Evolutionary conservation across 2,113 vertebrate species (phyloP).

Genomic region (Helogale parvula): DNA sequence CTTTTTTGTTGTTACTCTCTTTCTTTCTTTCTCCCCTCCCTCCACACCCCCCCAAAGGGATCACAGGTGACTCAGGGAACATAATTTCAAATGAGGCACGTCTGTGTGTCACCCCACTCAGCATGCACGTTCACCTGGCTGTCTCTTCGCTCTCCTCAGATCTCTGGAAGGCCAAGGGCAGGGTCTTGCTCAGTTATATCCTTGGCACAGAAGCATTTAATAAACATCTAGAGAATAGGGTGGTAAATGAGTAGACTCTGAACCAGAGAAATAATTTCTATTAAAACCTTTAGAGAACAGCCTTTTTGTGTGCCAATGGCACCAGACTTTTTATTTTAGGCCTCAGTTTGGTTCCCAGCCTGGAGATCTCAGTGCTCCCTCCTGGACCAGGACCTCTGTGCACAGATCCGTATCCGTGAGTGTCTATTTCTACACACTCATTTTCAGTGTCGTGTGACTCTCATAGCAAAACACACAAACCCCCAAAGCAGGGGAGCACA

Average conservation of each 20-base stretch:
- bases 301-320: neutral
- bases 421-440: neutral
- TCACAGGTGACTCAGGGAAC: neutral
- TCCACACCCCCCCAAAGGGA: neutral
- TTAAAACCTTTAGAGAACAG: neutral
- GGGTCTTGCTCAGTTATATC: accelerated
- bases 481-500: neutral
- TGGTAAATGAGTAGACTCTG: neutral
- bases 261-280: neutral
- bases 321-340: neutral
- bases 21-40: neutral
- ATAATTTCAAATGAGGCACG: neutral
- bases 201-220: neutral
- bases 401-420: accelerated
- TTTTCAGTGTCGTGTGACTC: accelerated
- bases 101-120: neutral
- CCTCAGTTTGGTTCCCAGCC: neutral
- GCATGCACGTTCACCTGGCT: accelerated
- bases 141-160: neutral
- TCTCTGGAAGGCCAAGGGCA: neutral
- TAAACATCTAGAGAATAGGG: neutral
- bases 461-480: neutral
- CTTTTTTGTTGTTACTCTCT: neutral
- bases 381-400: neutral
- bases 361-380: accelerated